Evolutionary conservation across 2,888 invertebrate genomes (phyloP), one percentile per base, ranked within the genome.

Genomic region (Brassicogethes aeneus): DNA sequence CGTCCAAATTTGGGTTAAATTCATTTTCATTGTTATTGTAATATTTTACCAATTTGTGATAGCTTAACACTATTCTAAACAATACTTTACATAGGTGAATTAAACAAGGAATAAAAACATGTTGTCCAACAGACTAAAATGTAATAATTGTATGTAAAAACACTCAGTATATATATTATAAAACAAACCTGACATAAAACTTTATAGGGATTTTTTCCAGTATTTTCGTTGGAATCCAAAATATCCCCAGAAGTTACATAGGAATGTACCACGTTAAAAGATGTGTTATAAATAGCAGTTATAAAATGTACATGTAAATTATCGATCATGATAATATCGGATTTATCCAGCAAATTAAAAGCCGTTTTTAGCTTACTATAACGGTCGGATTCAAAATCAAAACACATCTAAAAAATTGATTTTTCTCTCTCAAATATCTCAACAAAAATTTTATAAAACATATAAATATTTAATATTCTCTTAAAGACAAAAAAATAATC

Each of bases 221-320:
- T 73, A 34, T 72, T 72, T 34, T 70, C 70, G 2, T 61, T 51
- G 16, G 50, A 52, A 36, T 64, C 62, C 8, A 58, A 42, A 16
- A 54, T 48, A 31, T 66, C 64, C 1, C 57, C 50, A 3, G 67
- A 64, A 36, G 69, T 70, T 43, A 66, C 71, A 58, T 66, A 77
- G 37, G 69, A 73, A 53, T 66, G 73, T 1, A 76, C 64, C 1
- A 74, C 72, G 2, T 71, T 71, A 46, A 74, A 76, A 0, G 90
- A 82, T 0, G 82, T 79, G 46, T 84, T 85, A 51, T 89, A 94
- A 31, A 96, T 88, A 0, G 92, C 88, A 31, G 91, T 91, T 1
- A 92, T 87, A 57, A 91, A 94, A 64, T 95, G 93, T 79, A 96
- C 93, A 53, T 92, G 90, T 7, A 96, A 67, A 63, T 94, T 93